These are phyloP conservation scores for Ibycter americanus DNA, from an alignment of 2,797 vertebrate species.

Conservation along the genomic window DNA sequence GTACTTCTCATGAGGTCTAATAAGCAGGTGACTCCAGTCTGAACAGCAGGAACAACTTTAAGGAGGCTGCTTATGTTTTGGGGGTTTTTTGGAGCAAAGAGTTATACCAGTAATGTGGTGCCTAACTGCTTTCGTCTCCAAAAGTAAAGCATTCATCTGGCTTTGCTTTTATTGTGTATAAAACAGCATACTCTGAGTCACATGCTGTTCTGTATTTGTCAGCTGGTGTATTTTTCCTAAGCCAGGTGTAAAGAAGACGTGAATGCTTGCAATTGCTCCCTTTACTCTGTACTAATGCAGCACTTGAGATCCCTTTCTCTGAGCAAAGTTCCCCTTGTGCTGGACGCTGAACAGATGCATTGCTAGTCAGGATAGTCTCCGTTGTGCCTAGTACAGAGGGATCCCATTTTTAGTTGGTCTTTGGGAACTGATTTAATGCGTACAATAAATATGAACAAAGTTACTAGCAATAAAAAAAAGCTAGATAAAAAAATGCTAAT, in stretches of 20 bases:
- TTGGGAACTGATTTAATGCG: not conserved
- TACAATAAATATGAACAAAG: not conserved
- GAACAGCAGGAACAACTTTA: not conserved
- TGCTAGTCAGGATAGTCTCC: not conserved
- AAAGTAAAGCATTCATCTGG: not conserved
- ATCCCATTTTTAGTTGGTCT: not conserved
- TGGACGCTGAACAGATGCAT: not conserved
- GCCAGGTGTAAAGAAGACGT: not conserved
- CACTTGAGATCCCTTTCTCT: not conserved
- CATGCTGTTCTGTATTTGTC: not conserved
- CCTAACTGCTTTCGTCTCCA: not conserved
- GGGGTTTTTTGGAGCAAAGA: not conserved
- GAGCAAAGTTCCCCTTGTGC: not conserved
- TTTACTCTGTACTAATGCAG: not conserved
- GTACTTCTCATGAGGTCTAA: not conserved
- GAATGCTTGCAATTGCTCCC: not conserved
- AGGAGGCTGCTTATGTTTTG: not conserved
- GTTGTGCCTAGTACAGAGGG: not conserved
- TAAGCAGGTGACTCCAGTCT: not conserved
- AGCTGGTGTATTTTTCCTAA: not conserved
- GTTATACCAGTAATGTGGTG: not conserved
- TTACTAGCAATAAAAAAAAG: not conserved
- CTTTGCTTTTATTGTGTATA: not conserved
- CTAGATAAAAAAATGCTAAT: not conserved
- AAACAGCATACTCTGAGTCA: not conserved